Base-by-base conservation (phyloP, 2,888 invertebrate species). In the Ochropleura plecta region DNA sequence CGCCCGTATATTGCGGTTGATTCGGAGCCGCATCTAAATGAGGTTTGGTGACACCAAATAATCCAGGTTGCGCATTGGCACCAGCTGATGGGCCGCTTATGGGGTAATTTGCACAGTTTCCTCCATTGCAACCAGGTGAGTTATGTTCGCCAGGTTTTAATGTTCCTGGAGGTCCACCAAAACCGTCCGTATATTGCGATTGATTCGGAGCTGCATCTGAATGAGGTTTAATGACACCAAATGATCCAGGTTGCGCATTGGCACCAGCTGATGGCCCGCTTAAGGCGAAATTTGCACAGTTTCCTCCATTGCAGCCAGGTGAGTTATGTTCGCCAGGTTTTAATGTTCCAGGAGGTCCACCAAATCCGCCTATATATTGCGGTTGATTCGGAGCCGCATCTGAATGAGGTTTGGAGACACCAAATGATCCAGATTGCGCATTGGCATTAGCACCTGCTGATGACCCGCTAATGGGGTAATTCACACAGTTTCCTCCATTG, bases 1-100 rank as follows among this genome's bases (percentile, higher is more conserved):
- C 66, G 4, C 70, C 57, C 12, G 62, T 71, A 44, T 82, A 68
- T 70, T 73, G 79, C 51, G 79, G 65, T 30, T 65, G 3, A 53
- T n/a, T n/a, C 30, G 63, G 44, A 46, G 16, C 30, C 53, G 49
- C 63, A 10, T 16, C 59, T 62, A 59, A n/a, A 48, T 20, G 59
- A 12, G 72, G 78, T 5, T 82, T 76, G 0, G 46, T 53, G 12
- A 48, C 12, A 40, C 51, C 75, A 70, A 57, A 66, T 12, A 66
- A 51, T 65, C 65, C 77, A 18, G 72, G 40, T 49, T 73, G 74
- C 5, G 20, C 53, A 62, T 60, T 59, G 20, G 69, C 69, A 42
- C 55, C 68, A 53, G 57, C 46, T 71, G 48, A 71, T 7, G 57
- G 57, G 1, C 57, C 57, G 16, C 30, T 30, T 57, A 16, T 57